Evolutionary conservation across 1,140 invertebrate species (phyloP).

Genomic region (Rhopalosiphum maidis): DNA sequence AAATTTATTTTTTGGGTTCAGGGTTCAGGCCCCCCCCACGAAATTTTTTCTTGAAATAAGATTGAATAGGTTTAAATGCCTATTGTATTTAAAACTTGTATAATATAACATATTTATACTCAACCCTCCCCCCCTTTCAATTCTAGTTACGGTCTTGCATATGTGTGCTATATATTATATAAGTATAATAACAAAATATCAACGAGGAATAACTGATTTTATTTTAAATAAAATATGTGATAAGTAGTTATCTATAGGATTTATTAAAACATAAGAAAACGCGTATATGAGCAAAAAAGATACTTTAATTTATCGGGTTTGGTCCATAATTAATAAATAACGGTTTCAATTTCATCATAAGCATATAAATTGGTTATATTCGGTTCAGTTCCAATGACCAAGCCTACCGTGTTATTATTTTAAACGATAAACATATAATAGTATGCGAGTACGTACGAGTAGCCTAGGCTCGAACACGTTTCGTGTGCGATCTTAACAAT

Average conservation of each 20-base stretch:
- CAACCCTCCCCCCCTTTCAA: too few species aligned
- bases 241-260: background rate
- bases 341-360: background rate
- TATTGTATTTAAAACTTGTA: too few species aligned
- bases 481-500: slow-evolving; percentile 10
- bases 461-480: background rate
- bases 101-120: too few species aligned
- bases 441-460: slow-evolving; percentile 20
- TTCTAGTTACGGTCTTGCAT: too few species aligned
- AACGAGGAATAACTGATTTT: background rate
- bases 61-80: too few species aligned
- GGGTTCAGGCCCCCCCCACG: too few species aligned
- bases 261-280: background rate
- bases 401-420: background rate
- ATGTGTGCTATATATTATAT: background rate
- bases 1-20: background rate
- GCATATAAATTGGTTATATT: background rate
- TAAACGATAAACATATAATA: background rate
- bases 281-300: background rate
- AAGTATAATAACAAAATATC: background rate
- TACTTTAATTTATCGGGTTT: background rate
- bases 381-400: background rate
- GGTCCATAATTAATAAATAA: background rate
- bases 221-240: background rate
- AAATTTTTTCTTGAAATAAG: too few species aligned